phyloP scores from a whole-genome alignment of 2,888 invertebrate genomes.

The Prostheceraeus crozeri region DNA sequence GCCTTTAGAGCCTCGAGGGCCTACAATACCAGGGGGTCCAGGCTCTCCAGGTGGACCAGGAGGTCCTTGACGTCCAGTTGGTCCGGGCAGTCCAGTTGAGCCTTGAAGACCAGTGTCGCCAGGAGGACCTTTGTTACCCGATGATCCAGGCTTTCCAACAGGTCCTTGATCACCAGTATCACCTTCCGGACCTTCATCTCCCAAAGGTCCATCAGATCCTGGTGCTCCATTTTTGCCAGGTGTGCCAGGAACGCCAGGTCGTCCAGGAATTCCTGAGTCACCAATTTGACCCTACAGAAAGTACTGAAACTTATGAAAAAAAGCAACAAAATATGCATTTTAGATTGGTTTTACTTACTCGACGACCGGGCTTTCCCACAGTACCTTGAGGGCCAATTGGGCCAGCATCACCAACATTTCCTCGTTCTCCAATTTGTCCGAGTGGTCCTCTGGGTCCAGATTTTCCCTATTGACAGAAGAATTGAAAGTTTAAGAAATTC shows the following conservation, averaged over 20 bases:
- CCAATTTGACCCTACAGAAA: not conserved
- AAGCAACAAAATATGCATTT: too few relatives aligned
- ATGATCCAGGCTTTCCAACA: constrained; percentile 66
- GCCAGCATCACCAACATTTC: constrained; percentile 7
- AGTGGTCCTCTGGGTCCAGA: constrained; percentile 9
- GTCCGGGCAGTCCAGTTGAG: not conserved
- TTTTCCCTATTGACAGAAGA: too few relatives aligned
- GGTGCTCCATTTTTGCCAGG: constrained; percentile 1
- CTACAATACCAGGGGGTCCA: not conserved
- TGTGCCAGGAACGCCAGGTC: not conserved
- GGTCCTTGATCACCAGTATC: constrained; percentile 50
- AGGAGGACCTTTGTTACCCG: constrained; percentile 70
- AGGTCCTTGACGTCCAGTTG: not conserved
- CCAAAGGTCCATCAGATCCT: constrained; percentile 18
- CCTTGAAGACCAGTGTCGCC: constrained; percentile 59
- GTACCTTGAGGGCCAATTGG: not conserved
- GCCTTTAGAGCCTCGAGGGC: constrained; percentile 12
- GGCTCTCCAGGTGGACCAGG: constrained; percentile 12
- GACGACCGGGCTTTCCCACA: too few relatives aligned
- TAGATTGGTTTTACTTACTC: too few relatives aligned
- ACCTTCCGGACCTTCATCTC: constrained; percentile 33
- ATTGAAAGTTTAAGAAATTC: too few relatives aligned
- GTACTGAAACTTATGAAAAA: too few relatives aligned
- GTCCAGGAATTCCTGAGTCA: constrained; percentile 14
- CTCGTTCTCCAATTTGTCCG: constrained; percentile 5